Conservation (phyloP, 2,888 invertebrate genomes). For the Chaetogeoica ovagalla region DNA sequence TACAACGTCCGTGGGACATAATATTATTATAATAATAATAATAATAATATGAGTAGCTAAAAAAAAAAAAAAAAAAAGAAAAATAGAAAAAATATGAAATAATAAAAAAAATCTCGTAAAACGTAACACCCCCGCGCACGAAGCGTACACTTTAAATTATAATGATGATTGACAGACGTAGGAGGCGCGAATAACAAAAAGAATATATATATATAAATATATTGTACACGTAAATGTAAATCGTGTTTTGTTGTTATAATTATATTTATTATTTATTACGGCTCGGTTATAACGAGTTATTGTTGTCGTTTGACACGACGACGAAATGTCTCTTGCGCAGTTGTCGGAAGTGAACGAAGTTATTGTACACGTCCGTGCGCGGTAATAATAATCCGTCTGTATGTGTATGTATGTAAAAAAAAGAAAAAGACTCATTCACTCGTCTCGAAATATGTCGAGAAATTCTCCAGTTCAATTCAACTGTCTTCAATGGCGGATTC, state of each 20-base stretch:
- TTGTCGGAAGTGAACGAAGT: constrained; percentile 21
- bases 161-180: constrained; percentile 52
- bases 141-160: constrained; percentile 23
- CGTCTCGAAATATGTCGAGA: too few relatives aligned
- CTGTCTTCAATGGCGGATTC: too few relatives aligned
- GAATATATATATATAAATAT: too few relatives aligned
- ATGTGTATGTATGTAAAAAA: too few relatives aligned
- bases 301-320: constrained; percentile 7
- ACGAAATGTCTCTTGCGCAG: neutral
- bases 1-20: constrained; percentile 23
- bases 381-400: neutral
- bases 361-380: neutral
- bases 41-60: too few relatives aligned
- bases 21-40: too few relatives aligned
- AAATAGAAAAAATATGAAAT: too few relatives aligned
- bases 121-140: constrained; percentile 33
- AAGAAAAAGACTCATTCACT: too few relatives aligned
- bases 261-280: neutral
- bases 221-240: neutral
- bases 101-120: neutral
- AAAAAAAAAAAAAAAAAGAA: too few relatives aligned
- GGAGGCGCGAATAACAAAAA: constrained; percentile 7
- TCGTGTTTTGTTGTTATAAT: neutral
- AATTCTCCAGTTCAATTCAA: too few relatives aligned
- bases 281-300: neutral